These are phyloP conservation scores for Paracyclopina nana DNA, from an alignment of 1,140 invertebrate genomes.

Conservation along the genomic window DNA sequence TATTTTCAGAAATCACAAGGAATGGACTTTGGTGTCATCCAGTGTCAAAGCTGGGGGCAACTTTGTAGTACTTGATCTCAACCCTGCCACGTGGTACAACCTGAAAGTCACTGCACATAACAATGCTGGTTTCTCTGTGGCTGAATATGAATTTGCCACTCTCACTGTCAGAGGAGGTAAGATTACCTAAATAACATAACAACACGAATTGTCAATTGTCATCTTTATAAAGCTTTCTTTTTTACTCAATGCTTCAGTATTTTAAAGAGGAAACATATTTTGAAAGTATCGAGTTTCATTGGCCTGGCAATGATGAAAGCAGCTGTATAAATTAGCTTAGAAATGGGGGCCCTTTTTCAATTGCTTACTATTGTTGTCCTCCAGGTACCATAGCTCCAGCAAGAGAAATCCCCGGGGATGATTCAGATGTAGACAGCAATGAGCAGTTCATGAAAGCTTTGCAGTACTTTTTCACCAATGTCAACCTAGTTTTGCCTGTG, in stretches of 20 bases:
- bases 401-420: constrained; percentile 53
- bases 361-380: no score
- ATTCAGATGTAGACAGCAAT: constrained; percentile 34
- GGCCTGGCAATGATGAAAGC: no score
- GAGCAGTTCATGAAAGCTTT: constrained; percentile 19
- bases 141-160: constrained; percentile 83
- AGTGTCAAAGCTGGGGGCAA: constrained; percentile 73
- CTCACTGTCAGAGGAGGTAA: constrained; percentile 79
- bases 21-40: constrained; percentile 83
- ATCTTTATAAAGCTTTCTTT: no score
- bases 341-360: no score
- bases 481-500: constrained; percentile 82
- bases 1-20: constrained; percentile 36
- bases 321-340: no score
- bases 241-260: no score
- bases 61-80: constrained; percentile 71
- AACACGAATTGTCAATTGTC: no score
- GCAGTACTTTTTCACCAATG: constrained; percentile 36
- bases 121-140: constrained; percentile 80
- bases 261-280: no score
- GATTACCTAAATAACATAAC: constrained; percentile 19
- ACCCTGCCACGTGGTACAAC: constrained; percentile 79
- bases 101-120: constrained; percentile 69
- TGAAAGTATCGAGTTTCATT: no score
- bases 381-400: constrained; percentile 80